Evolutionary conservation across 2,113 vertebrate genomes (phyloP).

Genomic region (Labeo catla): DNA sequence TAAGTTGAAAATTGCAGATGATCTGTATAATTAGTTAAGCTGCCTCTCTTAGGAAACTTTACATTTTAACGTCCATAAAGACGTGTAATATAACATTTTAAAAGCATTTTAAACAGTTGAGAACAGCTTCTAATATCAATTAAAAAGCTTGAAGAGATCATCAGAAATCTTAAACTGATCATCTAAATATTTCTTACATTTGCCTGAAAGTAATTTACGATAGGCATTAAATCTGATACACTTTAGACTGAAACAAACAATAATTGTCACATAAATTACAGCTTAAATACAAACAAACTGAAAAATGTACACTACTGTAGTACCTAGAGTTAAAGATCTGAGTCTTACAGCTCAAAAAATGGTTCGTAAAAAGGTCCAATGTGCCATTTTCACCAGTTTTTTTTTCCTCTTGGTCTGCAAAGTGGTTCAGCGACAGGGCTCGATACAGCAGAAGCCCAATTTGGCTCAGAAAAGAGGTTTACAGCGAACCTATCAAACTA

Average conservation of each 20-base stretch:
- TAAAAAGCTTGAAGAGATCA: not conserved
- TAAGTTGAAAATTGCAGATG: not conserved
- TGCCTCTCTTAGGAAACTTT: not conserved
- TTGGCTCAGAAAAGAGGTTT: constrained; percentile 43
- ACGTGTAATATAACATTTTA: not conserved
- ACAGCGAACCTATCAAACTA: not conserved
- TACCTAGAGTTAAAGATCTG: not conserved
- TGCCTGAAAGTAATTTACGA: not conserved
- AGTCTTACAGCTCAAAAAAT: not conserved
- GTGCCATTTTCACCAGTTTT: not conserved
- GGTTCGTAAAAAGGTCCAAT: not conserved
- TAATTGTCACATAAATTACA: constrained; percentile 23
- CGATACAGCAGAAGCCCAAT: not conserved
- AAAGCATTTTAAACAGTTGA: not conserved
- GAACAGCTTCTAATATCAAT: not conserved
- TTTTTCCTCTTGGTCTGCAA: not conserved
- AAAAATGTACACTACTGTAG: not conserved
- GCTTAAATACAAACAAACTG: constrained; percentile 17
- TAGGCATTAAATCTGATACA: not conserved
- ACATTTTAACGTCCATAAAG: not conserved
- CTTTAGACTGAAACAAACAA: constrained; percentile 1
- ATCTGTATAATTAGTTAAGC: not conserved
- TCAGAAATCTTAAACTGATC: not conserved
- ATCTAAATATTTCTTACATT: not conserved
- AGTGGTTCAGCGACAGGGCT: not conserved